Percentiles rank a stretch among this genome's conserved stretches.
Evolutionary conservation across 2,888 invertebrate species (phyloP).

Genomic region (Eilema griseolum): DNA sequence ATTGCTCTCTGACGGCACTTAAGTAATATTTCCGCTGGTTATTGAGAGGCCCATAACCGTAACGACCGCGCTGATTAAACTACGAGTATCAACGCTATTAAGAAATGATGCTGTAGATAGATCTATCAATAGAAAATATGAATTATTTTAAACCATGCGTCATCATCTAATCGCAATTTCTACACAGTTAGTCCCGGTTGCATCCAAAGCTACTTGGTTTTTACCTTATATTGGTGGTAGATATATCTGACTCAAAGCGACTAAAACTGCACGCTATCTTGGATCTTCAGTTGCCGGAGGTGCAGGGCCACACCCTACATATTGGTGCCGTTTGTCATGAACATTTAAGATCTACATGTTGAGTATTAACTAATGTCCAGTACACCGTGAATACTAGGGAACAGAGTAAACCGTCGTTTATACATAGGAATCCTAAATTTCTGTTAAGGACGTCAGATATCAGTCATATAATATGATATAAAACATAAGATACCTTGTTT

Average conservation of each 20-base stretch:
- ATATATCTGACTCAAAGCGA: too few relatives aligned
- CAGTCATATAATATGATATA: too few relatives aligned
- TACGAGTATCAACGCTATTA: background rate
- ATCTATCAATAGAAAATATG: background rate
- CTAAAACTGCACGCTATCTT: too few relatives aligned
- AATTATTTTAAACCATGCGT: background rate
- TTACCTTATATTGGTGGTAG: background rate
- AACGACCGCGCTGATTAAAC: background rate
- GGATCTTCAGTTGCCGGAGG: too few relatives aligned
- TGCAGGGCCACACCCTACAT: too few relatives aligned
- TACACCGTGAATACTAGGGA: background rate
- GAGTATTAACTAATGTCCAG: too few relatives aligned
- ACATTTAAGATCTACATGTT: too few relatives aligned
- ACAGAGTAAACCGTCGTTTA: background rate
- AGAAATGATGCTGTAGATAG: background rate
- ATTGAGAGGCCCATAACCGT: background rate
- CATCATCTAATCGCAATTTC: too few relatives aligned
- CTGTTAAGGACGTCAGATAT: too few relatives aligned
- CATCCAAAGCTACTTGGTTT: background rate
- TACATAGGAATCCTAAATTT: background rate
- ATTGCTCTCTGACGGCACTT: background rate
- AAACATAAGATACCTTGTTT: too few relatives aligned
- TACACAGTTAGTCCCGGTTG: background rate
- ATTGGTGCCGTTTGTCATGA: too few relatives aligned
- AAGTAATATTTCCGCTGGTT: background rate